Evolutionary conservation across 2,888 invertebrate genomes (phyloP), one percentile per base, ranked within the genome.

Genomic region (Globia sparganii): DNA sequence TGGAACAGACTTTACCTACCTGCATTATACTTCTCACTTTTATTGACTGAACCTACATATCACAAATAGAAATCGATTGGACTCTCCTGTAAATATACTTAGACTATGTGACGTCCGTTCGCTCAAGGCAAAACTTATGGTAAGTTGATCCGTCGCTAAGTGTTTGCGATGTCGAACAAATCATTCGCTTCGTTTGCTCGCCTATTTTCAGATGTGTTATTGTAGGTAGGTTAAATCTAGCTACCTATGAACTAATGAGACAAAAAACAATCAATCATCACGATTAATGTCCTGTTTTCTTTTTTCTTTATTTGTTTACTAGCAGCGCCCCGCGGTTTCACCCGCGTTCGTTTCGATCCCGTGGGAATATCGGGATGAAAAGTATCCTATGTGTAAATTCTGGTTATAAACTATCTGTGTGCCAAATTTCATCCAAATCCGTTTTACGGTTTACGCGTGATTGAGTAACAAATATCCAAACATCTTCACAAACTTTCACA

Each of bases 151-250:
- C 65, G 46, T 2, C 28, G 58, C 64, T 81, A 85, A 81, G 81
- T 83, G 83, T 81, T 85, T 74, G 77, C 34, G 56, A 53, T 73
- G 85, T 46, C 46, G 64, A 40, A 68, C 73, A 71, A 81, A 83
- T 83, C 58, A 85, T 76, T 73, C n/a, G 69, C 25, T 73, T 58
- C 13, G 74, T 84, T 84, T 75, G 56, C 34, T 68, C 1, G 9
- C 46, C 28, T 83, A 74, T 83, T 77, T 65, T 62, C 59, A 40
- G 76, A 56, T 37, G 37, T n/a, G 21, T 72, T 78, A 9, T 46
- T 66, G 1, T 31, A 43, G 13, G 43, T 58, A 37, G 18, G 28
- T 49, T 61, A n/a, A n/a, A n/a, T n/a, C n/a, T n/a, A n/a, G n/a
- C n/a, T n/a, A n/a, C n/a, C n/a, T n/a, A n/a, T n/a, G n/a, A n/a